Conservation (phyloP, 2,888 invertebrate genomes). For the Ceraclea dissimilis region DNA sequence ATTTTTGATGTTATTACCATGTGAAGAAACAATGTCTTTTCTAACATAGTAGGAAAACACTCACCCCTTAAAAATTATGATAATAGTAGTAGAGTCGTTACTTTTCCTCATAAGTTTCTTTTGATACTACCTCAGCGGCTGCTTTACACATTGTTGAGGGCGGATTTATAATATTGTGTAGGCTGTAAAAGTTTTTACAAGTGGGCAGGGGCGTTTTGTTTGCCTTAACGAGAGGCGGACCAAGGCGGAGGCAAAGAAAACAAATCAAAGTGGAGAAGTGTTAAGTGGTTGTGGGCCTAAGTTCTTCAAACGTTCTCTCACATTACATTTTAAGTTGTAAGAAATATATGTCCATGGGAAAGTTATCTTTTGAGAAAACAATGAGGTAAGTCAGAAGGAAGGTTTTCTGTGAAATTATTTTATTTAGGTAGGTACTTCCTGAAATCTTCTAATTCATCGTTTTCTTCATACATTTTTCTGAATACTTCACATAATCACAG, state of each 20-base stretch:
- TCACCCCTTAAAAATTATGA: not conserved
- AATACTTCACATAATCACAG: too few species aligned
- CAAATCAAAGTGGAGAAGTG: slow-evolving; percentile 27
- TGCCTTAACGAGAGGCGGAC: slow-evolving; percentile 7
- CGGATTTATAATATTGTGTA: slow-evolving; percentile 26
- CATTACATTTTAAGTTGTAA: too few species aligned
- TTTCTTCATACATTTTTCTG: too few species aligned
- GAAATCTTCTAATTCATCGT: too few species aligned
- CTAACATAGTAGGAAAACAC: not conserved
- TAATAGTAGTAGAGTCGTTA: not conserved
- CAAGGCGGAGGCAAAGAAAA: slow-evolving; percentile 18
- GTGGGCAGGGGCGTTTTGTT: slow-evolving; percentile 26
- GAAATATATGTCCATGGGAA: too few species aligned
- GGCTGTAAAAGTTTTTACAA: slow-evolving; percentile 27
- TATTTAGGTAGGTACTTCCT: too few species aligned
- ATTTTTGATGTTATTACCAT: too few species aligned
- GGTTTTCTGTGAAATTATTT: too few species aligned
- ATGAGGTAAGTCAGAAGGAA: too few species aligned
- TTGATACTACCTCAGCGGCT: slow-evolving; percentile 19
- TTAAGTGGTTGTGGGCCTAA: slow-evolving; percentile 24
- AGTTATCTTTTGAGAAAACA: too few species aligned
- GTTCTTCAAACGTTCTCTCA: slow-evolving; percentile 9
- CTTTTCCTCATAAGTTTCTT: slow-evolving; percentile 3
- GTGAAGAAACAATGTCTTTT: too few species aligned
- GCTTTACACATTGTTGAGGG: slow-evolving; percentile 24